phyloP scores from a whole-genome alignment of 35 echinoderm and acorn worm species.

The Lytechinus pictus region DNA sequence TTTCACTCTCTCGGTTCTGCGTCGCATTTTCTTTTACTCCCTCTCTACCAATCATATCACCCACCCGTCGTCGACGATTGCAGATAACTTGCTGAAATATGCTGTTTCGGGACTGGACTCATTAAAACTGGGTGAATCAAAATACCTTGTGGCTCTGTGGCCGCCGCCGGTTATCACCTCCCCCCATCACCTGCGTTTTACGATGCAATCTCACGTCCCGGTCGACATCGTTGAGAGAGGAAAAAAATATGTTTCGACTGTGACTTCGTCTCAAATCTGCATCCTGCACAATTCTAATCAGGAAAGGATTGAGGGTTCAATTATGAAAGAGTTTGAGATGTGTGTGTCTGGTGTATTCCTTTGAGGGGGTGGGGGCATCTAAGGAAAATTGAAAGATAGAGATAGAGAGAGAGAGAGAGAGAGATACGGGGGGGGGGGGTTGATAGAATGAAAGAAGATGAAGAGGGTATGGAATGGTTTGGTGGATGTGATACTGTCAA shows the following conservation, averaged over 20 bases:
- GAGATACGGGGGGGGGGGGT: not conserved
- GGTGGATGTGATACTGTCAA: constrained; percentile 10
- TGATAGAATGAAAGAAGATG: not conserved
- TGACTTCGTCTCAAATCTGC: not conserved
- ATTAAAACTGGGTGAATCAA: constrained; percentile 29
- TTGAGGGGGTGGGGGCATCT: not conserved
- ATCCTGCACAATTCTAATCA: constrained; percentile 7
- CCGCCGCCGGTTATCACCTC: constrained; percentile 30
- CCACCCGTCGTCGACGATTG: not conserved
- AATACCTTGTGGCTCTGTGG: constrained; percentile 24
- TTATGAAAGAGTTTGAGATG: not conserved
- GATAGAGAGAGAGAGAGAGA: not conserved
- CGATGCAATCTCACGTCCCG: constrained; percentile 41
- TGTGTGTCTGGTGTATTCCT: not conserved
- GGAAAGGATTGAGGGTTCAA: constrained; percentile 34
- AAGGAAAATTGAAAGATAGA: too few species aligned
- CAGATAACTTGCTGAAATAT: constrained; percentile 22
- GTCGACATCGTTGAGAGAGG: not conserved
- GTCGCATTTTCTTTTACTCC: not conserved
- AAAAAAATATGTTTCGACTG: constrained; percentile 13
- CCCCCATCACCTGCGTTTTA: constrained; percentile 39
- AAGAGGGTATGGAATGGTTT: not conserved
- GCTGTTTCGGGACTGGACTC: constrained; percentile 27
- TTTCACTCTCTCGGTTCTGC: not conserved
- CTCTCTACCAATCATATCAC: constrained; percentile 32